Base-by-base conservation (phyloP, 1,140 invertebrate species). In the Parasteatoda tepidariorum region DNA sequence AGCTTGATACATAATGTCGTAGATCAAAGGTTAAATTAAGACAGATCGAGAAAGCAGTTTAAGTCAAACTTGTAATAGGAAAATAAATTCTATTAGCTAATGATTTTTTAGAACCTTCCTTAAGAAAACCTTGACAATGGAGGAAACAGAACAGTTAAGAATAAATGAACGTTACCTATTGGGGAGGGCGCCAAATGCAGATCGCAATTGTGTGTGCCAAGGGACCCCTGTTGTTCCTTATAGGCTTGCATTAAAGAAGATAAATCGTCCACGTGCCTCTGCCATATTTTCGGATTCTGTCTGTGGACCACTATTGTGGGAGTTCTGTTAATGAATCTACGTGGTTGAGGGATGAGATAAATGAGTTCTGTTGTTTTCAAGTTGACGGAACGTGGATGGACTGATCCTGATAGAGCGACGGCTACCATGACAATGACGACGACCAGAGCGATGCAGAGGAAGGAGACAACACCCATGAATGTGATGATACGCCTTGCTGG, bases 401-500 rank as follows among this genome's bases (percentile, higher is more conserved):
- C 78, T 1, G 48, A 57, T n/a, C n/a, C 31, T 15, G 73, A 84
- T 11, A 84, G 83, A 6, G 73, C 73, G 15, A 76, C 83, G 0
- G 73, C 83, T 15, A 84, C 41, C 33, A 84, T 31, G 66, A 84
- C 67, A 62, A 84, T 84, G 64, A 73, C 83, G 5, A 84, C 73
- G 15, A 84, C 83, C 5, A 84, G 26, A 0, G 75, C 30, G n/a
- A 71, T 84, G 70, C 83, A 84, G n/a, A 70, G 30, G 22, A 76
- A 18, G 3, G 83, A 84, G 13, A 84, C 83, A 13, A 78, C 15
- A 4, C 83, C 73, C 83, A 84, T 84, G 33, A 84, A 84, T 13
- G 83, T 76, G 22, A 84, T 76, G 62, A 84, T 84, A 30, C 83
- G 83, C 11, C 73, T 61, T 7, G 83, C 83, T 18, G 83, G 83